Percentiles rank a stretch among this genome's conserved stretches.
Evolutionary conservation across 2,113 vertebrate genomes (phyloP).

Genomic region (Baryphthengus martii): DNA sequence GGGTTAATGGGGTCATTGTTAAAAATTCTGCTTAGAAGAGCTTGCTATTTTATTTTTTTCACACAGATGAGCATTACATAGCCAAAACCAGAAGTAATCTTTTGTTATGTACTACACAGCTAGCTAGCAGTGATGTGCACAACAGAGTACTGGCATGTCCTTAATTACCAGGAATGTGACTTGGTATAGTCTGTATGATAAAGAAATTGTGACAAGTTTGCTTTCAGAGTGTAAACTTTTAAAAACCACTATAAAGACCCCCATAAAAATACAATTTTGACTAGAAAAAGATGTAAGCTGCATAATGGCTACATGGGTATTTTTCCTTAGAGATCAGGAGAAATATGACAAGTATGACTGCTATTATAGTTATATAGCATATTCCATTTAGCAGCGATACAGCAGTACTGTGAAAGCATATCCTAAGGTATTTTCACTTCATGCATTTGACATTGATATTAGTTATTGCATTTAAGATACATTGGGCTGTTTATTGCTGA

Average conservation of each 20-base stretch:
- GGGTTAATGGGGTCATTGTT: not conserved
- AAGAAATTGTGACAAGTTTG: slow-evolving; percentile 39
- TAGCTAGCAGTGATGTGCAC: not conserved
- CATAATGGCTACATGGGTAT: slow-evolving; percentile 38
- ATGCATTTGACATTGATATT: slow-evolving; percentile 71
- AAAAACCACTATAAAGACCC: slow-evolving; percentile 50
- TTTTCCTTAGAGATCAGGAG: slow-evolving; percentile 66
- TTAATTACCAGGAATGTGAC: slow-evolving; percentile 27
- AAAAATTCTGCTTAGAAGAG: not conserved
- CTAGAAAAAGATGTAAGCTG: slow-evolving; percentile 59
- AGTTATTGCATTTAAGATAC: slow-evolving; percentile 72
- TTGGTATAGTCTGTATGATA: not conserved
- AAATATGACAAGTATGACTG: slow-evolving; percentile 65
- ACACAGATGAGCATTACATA: not conserved
- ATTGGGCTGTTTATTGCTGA: slow-evolving; percentile 65
- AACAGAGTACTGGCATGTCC: not conserved
- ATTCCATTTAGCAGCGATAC: slow-evolving; percentile 67
- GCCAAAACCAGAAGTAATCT: not conserved
- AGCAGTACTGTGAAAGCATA: slow-evolving; percentile 62
- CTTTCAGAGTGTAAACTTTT: slow-evolving; percentile 65
- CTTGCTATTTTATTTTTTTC: not conserved
- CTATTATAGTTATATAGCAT: slow-evolving; percentile 51
- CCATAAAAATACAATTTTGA: slow-evolving; percentile 40
- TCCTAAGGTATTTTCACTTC: slow-evolving; percentile 74
- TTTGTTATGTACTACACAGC: not conserved